Evolutionary conservation across 1,140 invertebrate genomes (phyloP), one percentile per base, ranked within the genome.

Genomic region (Drosophila orosa): DNA sequence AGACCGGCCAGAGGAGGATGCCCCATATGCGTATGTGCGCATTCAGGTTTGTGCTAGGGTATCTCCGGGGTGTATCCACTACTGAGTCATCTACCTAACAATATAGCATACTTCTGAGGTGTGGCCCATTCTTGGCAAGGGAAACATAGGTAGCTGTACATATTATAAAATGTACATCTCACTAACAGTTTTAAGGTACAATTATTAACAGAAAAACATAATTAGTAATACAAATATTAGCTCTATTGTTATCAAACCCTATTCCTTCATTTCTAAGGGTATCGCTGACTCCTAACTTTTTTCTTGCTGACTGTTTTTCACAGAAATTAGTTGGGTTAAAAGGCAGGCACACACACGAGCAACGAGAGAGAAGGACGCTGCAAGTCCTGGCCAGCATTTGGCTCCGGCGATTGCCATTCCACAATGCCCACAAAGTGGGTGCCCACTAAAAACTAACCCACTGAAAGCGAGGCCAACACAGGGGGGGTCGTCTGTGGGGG

Each of bases 361-460:
- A 17, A n/a, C 17, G 24, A 61, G 57, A 12, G 22, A 13, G 62
- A 57, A 17, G 31, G 22, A 33, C 25, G 40, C 42, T 42, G 62
- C 67, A 60, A 42, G 50, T 58, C 40, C 61, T 59, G 74, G 47
- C 55, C 72, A 65, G 45, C 40, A 37, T 55, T 79, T 40, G 60
- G 63, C 56, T 62, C 50, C 31, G 47, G 58, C 31, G 66, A 59
- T 82, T 61, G 62, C 74, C 74, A 69, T 48, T 81, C 78, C 78
- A 45, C 81, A 81, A 44, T 65, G 59, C 71, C 83, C 83, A 76
- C 83, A 87, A 79, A 87, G 79, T 87, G 83, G 83, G 67, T 83
- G 76, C 75, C 80, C 84, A 87, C 82, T 86, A 83, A 83, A 82
- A 86, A 82, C 83, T 87, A 86, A 83, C 66, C 71, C 76, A 81